Evolutionary conservation across 2,888 invertebrate genomes (phyloP).

Genomic region (Norana najaformis): DNA sequence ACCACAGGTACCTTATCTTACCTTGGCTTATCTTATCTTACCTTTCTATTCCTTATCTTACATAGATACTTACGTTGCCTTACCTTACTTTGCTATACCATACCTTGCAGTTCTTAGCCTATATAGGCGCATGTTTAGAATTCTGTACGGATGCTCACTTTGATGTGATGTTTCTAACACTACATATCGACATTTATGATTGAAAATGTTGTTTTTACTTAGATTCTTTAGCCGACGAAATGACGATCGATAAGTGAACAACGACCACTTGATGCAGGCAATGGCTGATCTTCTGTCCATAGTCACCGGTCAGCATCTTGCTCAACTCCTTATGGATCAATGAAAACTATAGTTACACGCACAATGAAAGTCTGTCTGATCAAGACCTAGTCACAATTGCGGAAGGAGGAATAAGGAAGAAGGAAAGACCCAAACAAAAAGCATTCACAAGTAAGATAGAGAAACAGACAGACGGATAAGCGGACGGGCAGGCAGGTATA

Average conservation of each 20-base stretch:
- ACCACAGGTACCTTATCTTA: background rate
- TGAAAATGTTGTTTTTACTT: background rate
- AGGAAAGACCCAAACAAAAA: background rate
- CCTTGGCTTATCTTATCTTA: background rate
- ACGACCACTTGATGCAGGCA: background rate
- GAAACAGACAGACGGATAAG: background rate
- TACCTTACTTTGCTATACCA: background rate
- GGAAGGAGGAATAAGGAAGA: background rate
- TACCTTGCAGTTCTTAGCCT: background rate
- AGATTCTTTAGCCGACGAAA: background rate
- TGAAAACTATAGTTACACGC: too few species aligned
- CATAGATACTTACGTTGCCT: background rate
- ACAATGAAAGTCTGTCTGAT: too few species aligned
- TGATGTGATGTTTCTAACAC: background rate
- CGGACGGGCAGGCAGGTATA: background rate
- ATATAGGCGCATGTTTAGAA: background rate
- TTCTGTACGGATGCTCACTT: background rate
- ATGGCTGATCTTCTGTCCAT: background rate
- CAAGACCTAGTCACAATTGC: too few species aligned
- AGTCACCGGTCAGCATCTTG: background rate
- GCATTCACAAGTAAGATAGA: background rate
- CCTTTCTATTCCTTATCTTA: background rate
- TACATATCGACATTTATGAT: background rate
- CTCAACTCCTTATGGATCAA: background rate
- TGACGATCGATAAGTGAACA: background rate